Base-by-base conservation (phyloP, 1,140 invertebrate genomes). In the Sweltsa coloradensis region DNA sequence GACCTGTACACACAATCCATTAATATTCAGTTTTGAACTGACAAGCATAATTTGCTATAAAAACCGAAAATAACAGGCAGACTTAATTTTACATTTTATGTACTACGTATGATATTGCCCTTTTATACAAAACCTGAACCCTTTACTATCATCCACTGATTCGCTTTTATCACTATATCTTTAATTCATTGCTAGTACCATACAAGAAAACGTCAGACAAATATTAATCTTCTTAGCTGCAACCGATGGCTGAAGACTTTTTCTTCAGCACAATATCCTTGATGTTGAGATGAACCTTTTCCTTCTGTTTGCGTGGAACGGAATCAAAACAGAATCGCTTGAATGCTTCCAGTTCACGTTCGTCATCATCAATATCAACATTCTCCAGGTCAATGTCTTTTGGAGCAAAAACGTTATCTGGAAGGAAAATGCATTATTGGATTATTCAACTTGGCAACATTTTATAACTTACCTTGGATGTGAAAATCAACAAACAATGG, bases 301-400 rank as follows among this genome's bases (percentile, higher is more conserved):
- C 77, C 60, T 81, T 81, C 29, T 71, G 66, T 50, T 76, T 70
- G 0, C 74, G 73, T 31, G 81, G 79, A 50, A 81, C 73, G 5
- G 79, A 81, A 53, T 84, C 78, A 34, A 78, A 72, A 54, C 82
- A 85, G 63, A 86, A 86, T 53, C 81, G 71, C 63, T 86, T 86
- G 62, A 86, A 86, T 31, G 79, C 81, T 63, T 86, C 83, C 51
- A 85, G 60, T 61, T 86, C 82, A 31, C 78, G 66, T 54, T 85
- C 83, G 34, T 74, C 75, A 51, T 83, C 80, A 64, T 85, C 83
- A 63, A 85, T 71, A 53, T 84, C 80, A 14, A 76, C 78, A 58
- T 81, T 76, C 61, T 83, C 80, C 48, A 82, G 66, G 64, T 81
- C 79, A 62, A 80, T 76, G 63, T 83, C 78, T 68, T 79, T 81